Percentiles rank a stretch among this genome's conserved stretches.
Conservation (phyloP, 2,888 invertebrate species). For the Neoaliturus tenellus region DNA sequence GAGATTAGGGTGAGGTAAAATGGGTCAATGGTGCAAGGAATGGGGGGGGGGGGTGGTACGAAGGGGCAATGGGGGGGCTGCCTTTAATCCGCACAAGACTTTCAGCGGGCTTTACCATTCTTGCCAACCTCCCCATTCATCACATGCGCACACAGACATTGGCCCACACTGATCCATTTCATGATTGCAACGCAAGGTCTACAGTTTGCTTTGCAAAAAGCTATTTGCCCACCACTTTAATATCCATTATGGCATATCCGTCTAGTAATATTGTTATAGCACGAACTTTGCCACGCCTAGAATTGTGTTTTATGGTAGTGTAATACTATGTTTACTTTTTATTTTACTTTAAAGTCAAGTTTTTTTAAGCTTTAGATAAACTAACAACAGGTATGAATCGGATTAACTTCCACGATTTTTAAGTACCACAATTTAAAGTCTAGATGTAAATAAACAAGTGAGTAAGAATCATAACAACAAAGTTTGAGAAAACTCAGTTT, state of each 20-base stretch:
- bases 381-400: too few species aligned
- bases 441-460: too few species aligned
- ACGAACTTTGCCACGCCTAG: neutral
- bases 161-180: neutral
- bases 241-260: neutral
- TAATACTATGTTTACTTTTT: too few species aligned
- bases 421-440: too few species aligned
- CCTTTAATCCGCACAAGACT: constrained; percentile 10
- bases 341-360: too few species aligned
- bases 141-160: neutral
- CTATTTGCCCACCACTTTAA: neutral
- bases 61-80: neutral
- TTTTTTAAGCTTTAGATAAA: too few species aligned
- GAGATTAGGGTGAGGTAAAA: constrained; percentile 18
- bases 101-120: constrained; percentile 21
- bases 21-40: neutral
- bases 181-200: neutral
- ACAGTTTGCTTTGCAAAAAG: neutral
- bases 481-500: too few species aligned
- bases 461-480: too few species aligned
- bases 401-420: too few species aligned
- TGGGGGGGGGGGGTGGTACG: neutral
- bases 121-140: neutral
- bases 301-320: too few species aligned
- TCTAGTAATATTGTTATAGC: neutral